Evolutionary conservation across 2,797 vertebrate species (phyloP), one percentile per base, ranked within the genome.

Genomic region (Onychomys arenicola): DNA sequence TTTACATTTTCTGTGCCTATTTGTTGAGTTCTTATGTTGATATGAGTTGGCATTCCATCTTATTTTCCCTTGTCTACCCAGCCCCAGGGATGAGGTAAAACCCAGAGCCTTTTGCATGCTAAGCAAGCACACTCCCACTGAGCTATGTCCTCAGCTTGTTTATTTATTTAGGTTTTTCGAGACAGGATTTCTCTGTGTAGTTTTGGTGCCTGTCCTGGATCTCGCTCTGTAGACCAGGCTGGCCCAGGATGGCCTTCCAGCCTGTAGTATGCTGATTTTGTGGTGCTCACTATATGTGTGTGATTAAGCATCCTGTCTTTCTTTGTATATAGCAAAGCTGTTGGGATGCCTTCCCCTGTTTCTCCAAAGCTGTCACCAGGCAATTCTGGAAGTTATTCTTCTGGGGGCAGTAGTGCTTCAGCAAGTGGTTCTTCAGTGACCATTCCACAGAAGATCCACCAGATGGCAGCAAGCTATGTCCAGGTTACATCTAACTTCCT

Each of bases 381-480:
- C 98, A 99, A 99, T 94, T 99, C 99, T 85, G 99, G 99, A 92
- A 99, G 98, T 98, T 99, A 99, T 96, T 99, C 99, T 52, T 99
- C 99, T 0, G 99, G 99, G 96, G 98, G 99, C 98, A 99, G 99
- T 97, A 99, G 98, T 98, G 99, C 98, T 98, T 98, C 99, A 98
- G 99, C 99, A 94, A 98, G 99, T 95, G 99, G 99, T 96, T 99
- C 99, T 69, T 99, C 99, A 0, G 99, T 99, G 97, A 99, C 99
- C 95, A 99, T 99, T 99, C 99, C 99, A 93, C 99, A 99, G 98
- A 99, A 99, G 97, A 99, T 99, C 98, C 99, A 99, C 98, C 99
- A 99, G 99, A 99, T 99, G 99, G 99, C 99, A 85, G 99, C 99
- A 98, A 99, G 99, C 98, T 99, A 99, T 5, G 99, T 99, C 97